Conservation (phyloP, 2,797 vertebrate genomes). For the Prunella strophiata region DNA sequence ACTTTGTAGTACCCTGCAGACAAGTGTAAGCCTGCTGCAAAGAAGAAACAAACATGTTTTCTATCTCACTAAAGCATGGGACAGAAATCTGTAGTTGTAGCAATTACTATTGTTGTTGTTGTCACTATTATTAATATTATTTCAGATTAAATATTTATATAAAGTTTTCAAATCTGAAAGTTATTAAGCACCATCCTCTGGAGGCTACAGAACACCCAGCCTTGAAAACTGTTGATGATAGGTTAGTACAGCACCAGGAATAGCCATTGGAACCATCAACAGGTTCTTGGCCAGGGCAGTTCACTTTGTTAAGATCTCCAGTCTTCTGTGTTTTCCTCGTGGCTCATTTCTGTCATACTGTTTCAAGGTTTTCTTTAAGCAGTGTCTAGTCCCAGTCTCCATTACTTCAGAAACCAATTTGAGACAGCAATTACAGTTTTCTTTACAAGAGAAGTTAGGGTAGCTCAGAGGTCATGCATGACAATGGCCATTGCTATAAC, state of each 20-base stretch:
- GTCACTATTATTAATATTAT: background rate
- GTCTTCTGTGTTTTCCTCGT: fast-evolving
- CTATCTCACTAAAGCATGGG: background rate
- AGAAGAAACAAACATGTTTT: background rate
- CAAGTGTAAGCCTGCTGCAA: background rate
- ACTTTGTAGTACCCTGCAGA: background rate
- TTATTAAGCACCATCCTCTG: background rate
- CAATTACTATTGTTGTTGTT: background rate
- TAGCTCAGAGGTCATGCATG: background rate
- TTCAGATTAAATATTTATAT: background rate
- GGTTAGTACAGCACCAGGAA: background rate
- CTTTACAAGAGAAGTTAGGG: background rate
- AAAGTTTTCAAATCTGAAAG: background rate
- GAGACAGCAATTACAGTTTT: background rate
- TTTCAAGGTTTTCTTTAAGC: background rate
- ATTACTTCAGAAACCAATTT: background rate
- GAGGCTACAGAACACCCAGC: background rate
- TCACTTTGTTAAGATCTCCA: background rate
- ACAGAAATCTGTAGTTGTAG: background rate
- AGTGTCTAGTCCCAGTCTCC: background rate
- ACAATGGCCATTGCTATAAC: background rate
- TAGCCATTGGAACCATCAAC: background rate
- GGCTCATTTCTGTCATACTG: background rate
- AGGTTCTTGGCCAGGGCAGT: background rate
- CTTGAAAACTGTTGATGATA: background rate